Evolutionary conservation across 2,797 vertebrate species (phyloP).

Genomic region (Gymnoscopelus microlampas): DNA sequence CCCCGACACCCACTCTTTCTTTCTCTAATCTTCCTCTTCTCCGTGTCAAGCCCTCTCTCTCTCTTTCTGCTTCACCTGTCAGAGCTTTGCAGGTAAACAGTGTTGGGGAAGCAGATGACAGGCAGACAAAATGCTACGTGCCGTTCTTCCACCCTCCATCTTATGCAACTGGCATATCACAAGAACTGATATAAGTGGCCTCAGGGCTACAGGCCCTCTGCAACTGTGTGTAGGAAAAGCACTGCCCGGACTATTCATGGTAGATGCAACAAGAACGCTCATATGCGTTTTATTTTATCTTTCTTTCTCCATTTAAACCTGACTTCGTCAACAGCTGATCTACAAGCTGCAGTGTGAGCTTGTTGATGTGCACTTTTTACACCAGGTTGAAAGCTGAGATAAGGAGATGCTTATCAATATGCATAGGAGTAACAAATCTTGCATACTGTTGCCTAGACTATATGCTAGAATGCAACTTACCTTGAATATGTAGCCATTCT

Average conservation of each 20-base stretch:
- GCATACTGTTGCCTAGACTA: not conserved
- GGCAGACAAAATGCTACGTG: slow-evolving; percentile 69
- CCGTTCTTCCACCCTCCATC: slow-evolving; percentile 49
- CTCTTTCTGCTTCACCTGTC: slow-evolving; percentile 62
- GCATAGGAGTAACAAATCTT: not conserved
- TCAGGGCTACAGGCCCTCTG: no score
- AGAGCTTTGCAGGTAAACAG: slow-evolving; percentile 60
- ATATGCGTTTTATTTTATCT: no score
- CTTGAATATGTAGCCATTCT: slow-evolving; percentile 95
- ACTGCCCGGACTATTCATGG: no score
- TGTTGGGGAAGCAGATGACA: slow-evolving; percentile 67
- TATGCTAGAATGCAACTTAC: slow-evolving; percentile 73
- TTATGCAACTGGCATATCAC: slow-evolving; percentile 62
- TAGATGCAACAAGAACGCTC: no score
- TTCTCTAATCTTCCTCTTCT: not conserved
- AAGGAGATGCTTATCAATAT: not conserved
- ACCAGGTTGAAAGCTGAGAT: not conserved
- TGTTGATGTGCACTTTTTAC: no score
- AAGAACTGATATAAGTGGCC: slow-evolving; percentile 33
- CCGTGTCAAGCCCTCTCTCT: slow-evolving; percentile 5
- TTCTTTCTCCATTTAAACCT: no score
- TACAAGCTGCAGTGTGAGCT: no score
- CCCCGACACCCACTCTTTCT: slow-evolving; percentile 11
- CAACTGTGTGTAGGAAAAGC: no score
- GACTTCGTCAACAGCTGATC: no score